Percentiles rank a stretch among this genome's conserved stretches.
These are phyloP conservation scores for Chlorodrepanis virens DNA, from an alignment of 2,113 vertebrate species.

Conservation along the genomic window DNA sequence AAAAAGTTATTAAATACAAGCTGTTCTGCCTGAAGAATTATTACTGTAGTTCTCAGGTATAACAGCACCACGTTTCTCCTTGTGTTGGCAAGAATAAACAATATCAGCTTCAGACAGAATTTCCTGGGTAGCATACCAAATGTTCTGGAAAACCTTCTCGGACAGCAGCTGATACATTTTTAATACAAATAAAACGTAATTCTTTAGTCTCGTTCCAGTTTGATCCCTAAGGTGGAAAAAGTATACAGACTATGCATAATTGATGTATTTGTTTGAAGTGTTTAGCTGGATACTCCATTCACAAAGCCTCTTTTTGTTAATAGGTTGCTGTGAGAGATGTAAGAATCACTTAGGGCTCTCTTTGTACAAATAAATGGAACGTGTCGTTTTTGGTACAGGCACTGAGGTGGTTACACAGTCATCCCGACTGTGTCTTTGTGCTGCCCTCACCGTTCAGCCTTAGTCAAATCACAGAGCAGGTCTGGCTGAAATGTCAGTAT, in stretches of 20 bases:
- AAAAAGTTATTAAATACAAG: constrained; percentile 47
- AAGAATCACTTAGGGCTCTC: background rate
- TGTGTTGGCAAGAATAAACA: constrained; percentile 48
- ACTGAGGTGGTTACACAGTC: background rate
- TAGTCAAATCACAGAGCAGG: background rate
- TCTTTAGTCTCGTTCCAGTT: constrained; percentile 5
- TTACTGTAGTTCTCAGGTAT: constrained; percentile 21
- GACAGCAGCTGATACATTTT: constrained; percentile 63
- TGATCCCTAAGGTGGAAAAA: constrained; percentile 50
- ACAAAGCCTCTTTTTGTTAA: constrained; percentile 29
- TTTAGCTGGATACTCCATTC: constrained; percentile 38
- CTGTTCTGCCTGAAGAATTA: constrained; percentile 53
- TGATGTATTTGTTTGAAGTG: constrained; percentile 57
- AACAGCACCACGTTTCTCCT: constrained; percentile 29
- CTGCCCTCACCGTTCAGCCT: background rate
- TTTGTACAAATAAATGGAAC: constrained; percentile 14
- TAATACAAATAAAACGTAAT: constrained; percentile 61
- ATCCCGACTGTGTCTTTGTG: background rate
- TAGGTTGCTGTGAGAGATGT: constrained; percentile 5
- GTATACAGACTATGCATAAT: constrained; percentile 29
- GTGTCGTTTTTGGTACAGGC: background rate
- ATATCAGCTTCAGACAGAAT: constrained; percentile 34
- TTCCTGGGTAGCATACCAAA: constrained; percentile 60
- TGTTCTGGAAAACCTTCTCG: constrained; percentile 44
- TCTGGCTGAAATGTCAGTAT: background rate